phyloP scores from a whole-genome alignment of 2,888 invertebrate genomes.

The Augiades crinisus region DNA sequence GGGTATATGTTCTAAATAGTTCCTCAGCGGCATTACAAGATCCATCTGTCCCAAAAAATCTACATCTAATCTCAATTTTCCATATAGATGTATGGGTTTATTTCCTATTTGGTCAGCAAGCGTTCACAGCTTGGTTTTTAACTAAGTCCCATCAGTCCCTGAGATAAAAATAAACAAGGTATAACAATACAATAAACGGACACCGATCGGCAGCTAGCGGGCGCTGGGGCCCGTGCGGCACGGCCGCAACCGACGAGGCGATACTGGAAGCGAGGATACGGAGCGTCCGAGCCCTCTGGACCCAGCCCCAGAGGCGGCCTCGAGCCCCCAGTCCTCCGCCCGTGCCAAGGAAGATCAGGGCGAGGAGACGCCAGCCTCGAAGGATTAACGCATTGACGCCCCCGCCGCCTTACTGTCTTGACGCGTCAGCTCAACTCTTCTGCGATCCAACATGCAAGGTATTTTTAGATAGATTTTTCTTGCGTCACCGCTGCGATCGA shows the following conservation, averaged over 20 bases:
- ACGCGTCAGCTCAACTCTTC: slow-evolving; percentile 61
- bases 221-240: slow-evolving; percentile 69
- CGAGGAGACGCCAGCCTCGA: slow-evolving; percentile 62
- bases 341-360: slow-evolving; percentile 62
- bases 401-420: slow-evolving; percentile 59
- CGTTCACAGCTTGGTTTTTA: too few species aligned
- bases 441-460: slow-evolving; percentile 73
- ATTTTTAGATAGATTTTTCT: too few species aligned
- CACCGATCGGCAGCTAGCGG: slow-evolving; percentile 79
- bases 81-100: too few species aligned
- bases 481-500: slow-evolving; percentile 48
- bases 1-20: too few species aligned
- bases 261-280: slow-evolving; percentile 55
- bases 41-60: too few species aligned
- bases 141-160: too few species aligned
- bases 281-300: slow-evolving; percentile 55
- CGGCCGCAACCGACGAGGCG: slow-evolving; percentile 53
- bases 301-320: slow-evolving; percentile 33
- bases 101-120: too few species aligned
- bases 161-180: slow-evolving; percentile 1
- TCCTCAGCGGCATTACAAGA: too few species aligned
- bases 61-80: too few species aligned
- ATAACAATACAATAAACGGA: slow-evolving; percentile 44
- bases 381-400: slow-evolving; percentile 52
- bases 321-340: slow-evolving; percentile 54